phyloP scores from a whole-genome alignment of 2,888 invertebrate species.

The Platerodrilus igneus region DNA sequence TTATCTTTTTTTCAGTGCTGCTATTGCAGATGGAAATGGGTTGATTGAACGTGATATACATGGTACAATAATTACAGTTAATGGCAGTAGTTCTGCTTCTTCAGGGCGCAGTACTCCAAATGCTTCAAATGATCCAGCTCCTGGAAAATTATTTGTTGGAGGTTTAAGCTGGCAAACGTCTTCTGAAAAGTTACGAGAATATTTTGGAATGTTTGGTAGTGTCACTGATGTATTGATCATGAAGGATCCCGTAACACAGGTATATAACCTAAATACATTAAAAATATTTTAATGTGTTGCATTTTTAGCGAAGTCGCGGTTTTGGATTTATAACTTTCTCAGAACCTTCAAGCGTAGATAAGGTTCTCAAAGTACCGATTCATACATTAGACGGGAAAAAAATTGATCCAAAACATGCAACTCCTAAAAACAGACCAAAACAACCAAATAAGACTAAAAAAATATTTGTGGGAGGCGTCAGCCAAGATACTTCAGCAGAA shows the following conservation, averaged over 20 bases:
- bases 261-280: constrained; percentile 44
- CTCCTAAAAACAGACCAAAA: constrained; percentile 83
- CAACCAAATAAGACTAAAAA: constrained; percentile 85
- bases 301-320: constrained; percentile 84
- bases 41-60: constrained; percentile 53
- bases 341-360: constrained; percentile 85
- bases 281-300: constrained; percentile 10
- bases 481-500: constrained; percentile 86
- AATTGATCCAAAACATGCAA: constrained; percentile 91
- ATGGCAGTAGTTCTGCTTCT: constrained; percentile 57
- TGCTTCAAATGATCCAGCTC: constrained; percentile 64
- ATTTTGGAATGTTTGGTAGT: constrained; percentile 87
- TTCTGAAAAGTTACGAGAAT: constrained; percentile 85
- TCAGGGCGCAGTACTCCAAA: constrained; percentile 74
- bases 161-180: constrained; percentile 93
- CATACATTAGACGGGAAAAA: constrained; percentile 90
- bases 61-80: constrained; percentile 41
- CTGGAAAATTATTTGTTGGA: constrained; percentile 84
- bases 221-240: constrained; percentile 89
- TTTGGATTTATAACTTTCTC: constrained; percentile 93
- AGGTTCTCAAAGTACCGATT: constrained; percentile 84
- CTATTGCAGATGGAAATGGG: constrained; percentile 52
- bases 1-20: constrained; percentile 46
- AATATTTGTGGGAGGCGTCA: constrained; percentile 89
- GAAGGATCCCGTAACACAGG: constrained; percentile 93